Evolutionary conservation across 2,797 vertebrate genomes (phyloP), one percentile per base, ranked within the genome.

Genomic region (Enoplosus armatus): DNA sequence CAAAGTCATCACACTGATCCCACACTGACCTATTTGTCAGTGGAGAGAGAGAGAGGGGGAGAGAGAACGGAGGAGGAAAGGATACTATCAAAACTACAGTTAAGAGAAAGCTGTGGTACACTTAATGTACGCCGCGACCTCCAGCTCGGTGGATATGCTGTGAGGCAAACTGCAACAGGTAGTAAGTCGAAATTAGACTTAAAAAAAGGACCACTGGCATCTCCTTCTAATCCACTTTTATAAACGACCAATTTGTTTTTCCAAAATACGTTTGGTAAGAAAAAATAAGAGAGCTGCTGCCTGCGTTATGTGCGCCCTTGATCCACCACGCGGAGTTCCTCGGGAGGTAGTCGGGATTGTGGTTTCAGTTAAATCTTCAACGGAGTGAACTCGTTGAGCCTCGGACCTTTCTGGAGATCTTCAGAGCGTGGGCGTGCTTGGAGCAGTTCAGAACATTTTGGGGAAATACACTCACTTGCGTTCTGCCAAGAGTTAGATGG

Each of bases 1-100:
- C 58, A 27, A 69, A 85, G 65, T 75, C 74, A 83, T 77, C 82
- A 70, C 68, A 37, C 67, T 63, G 69, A 77, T 80, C 62, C 77
- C 29, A 68, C 63, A 35, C 37, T 62, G 63, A 81, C 80, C 60
- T 47, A 61, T 37, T 53, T 85, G 56, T 69, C 66, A 58, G 50
- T 24, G 58, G 24, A 59, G 35, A 55, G 39, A 67, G 24, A 59
- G 35, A 55, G 39, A 67, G 27, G 14, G 22, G 70, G 71, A 73
- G 9, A 56, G 29, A 55, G 39, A 50, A 54, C 24, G 9, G 14
- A 41, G 41, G 8, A 33, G 31, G n/a, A 56, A 51, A 62, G 12
- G 50, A 41, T 70, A 35, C 66, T 64, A 53, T n/a, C 15, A 62
- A 18, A 43, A 37, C 29, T 22, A 63, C 14, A 27, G 43, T 35